phyloP scores from a whole-genome alignment of 2,888 invertebrate species.

The Rambutsinella grinnellia region DNA sequence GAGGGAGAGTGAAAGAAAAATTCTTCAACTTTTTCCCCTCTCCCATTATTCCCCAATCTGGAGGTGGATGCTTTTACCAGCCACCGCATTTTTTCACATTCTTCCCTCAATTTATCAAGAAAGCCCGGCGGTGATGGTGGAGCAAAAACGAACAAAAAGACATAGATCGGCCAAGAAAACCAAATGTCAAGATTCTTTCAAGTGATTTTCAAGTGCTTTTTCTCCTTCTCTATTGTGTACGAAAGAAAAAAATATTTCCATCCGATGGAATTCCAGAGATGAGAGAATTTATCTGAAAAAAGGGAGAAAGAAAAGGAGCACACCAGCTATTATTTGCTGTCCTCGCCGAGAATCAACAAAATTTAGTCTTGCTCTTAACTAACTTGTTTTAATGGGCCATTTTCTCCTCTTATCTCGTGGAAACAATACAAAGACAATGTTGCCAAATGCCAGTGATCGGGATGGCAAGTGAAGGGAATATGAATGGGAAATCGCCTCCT shows the following conservation, averaged over 20 bases:
- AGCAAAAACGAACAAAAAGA: slow-evolving; percentile 14
- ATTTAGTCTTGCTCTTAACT: slow-evolving; percentile 49
- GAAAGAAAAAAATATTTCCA: not conserved
- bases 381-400: slow-evolving; percentile 4
- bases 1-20: too few relatives aligned
- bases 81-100: slow-evolving; percentile 54
- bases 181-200: slow-evolving; percentile 58
- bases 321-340: slow-evolving; percentile 21
- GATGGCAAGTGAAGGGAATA: not conserved
- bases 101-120: slow-evolving; percentile 57
- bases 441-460: not conserved
- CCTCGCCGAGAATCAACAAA: slow-evolving; percentile 44
- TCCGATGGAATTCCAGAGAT: too few relatives aligned
- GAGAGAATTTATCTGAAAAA: slow-evolving; percentile 10
- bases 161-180: slow-evolving; percentile 50
- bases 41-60: slow-evolving; percentile 35
- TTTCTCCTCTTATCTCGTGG: not conserved
- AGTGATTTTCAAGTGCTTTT: slow-evolving; percentile 58
- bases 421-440: not conserved
- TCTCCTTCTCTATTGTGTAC: slow-evolving; percentile 31
- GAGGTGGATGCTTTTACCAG: slow-evolving; percentile 48
- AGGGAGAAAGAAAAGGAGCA: slow-evolving; percentile 18
- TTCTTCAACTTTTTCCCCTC: not conserved
- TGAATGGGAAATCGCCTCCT: slow-evolving; percentile 8
- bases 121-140: slow-evolving; percentile 1